phyloP scores from a whole-genome alignment of 2,797 vertebrate species.

The Allobates femoralis region DNA sequence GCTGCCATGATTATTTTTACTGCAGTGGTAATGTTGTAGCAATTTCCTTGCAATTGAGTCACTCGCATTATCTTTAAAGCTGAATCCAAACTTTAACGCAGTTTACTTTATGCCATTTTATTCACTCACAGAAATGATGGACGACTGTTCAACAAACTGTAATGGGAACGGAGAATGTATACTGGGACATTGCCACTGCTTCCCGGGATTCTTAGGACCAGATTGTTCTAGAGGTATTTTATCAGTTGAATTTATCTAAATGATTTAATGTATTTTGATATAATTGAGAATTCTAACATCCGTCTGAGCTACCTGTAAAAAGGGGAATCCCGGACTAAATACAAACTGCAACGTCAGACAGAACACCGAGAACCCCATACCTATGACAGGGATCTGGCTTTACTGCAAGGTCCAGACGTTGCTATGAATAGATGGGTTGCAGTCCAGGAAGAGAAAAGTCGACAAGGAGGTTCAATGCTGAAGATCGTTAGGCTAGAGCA shows the following conservation, averaged over 20 bases:
- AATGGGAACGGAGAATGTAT: conserved; percentile 96
- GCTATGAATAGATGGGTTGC: no score
- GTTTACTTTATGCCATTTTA: conserved; percentile 61
- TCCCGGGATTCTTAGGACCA: conserved; percentile 92
- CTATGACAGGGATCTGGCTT: no score
- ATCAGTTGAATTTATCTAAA: conserved; percentile 10
- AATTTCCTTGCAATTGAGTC: conserved; percentile 57
- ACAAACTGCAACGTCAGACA: no score
- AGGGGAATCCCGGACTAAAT: no score
- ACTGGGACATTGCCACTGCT: conserved; percentile 94
- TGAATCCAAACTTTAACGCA: conserved; percentile 50
- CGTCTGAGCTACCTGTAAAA: no score
- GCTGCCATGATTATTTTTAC: conserved; percentile 40
- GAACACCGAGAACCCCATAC: no score
- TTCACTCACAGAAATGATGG: conserved; percentile 85
- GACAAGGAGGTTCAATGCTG: no score
- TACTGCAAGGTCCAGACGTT: no score
- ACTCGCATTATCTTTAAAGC: conserved; percentile 54
- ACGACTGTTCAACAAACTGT: conserved; percentile 93
- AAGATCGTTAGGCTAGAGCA: no score
- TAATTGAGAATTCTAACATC: no score
- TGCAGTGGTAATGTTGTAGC: conserved; percentile 51
- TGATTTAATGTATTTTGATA: neutral
- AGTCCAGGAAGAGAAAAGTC: no score
- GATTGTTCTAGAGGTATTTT: conserved; percentile 93